Evolutionary conservation across 2,888 invertebrate species (phyloP), one percentile per base, ranked within the genome.

Genomic region (Limenitis camilla): DNA sequence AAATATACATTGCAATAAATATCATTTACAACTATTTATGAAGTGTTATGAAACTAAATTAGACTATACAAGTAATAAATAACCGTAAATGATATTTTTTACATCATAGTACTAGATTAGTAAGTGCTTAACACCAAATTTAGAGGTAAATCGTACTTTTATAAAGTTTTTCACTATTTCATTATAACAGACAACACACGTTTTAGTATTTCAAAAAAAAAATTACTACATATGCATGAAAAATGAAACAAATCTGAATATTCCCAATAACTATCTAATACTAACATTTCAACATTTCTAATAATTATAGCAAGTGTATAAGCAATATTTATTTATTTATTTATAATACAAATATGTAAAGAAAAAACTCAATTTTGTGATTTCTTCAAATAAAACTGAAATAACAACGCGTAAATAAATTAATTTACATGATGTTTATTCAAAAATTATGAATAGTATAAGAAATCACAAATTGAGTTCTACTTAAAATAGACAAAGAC

Each of bases 1-100:
- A 86, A 86, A 82, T 81, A 80, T 74, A 60, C 58, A 53, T 40
- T 31, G 53, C 49, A 45, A 56, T 42, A 58, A 57, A 48, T 52
- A 47, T 55, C 55, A 53, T 45, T 55, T 28, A 58, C 55, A 55
- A 50, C 44, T 8, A 40, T 35, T 45, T 31, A 44, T 33, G n/a
- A 33, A 19, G 40, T 44, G 38, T 43, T 50, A 43, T 43, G 38
- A 50, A 42, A 36, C 11, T 0, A 28, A 49, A 32, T 11, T 5
- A 29, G 19, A 36, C 30, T 36, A 49, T 30, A 7, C 19, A 43
- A 49, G n/a, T 36, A 35, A 42, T 57, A 54, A 54, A 47, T 35
- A 35, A 39, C 52, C 50, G 48, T 55, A 50, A 55, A 45, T 45
- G 50, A 48, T 29, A 49, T 33, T 45, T 48, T 41, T 48, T 33